Evolutionary conservation across 2,888 invertebrate genomes (phyloP), one percentile per base, ranked within the genome.

Genomic region (Thecocarcelia acutangulata): DNA sequence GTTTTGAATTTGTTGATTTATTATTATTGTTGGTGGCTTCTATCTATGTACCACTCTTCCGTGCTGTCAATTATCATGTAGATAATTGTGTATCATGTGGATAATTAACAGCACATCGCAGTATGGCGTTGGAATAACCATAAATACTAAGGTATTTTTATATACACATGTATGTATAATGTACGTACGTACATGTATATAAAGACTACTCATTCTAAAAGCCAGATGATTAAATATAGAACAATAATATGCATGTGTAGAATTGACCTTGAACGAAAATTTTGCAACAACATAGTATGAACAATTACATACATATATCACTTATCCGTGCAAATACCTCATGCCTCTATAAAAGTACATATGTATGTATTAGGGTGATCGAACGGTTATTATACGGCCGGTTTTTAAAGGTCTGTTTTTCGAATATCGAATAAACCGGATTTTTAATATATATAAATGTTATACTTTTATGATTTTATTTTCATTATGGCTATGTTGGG

Each of bases 1-100:
- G 33, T 33, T 33, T 33, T 33, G 33, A 33, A 33, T 33, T 33
- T 33, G 33, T 33, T 33, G 33, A 33, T 9, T 33, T 33, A 8
- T 33, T 33, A 33, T 33, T 33, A 8, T 8, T 9, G 33, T 50
- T 19, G 44, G 9, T n/a, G 5, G 12, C 17, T 46, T 56, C 24
- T 24, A 1, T 33, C 33, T 33, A 48, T 64, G 17, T 56, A 9
- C 33, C 17, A 15, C 11, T 33, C 33, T 33, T n/a, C n/a, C 9
- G 11, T 63, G 1, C 13, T 75, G 48, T 33, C 28, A 70, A 58
- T 77, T 77, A 56, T 58, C 48, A 64, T 50, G 64, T 48, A 56
- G 48, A 56, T 63, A 70, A 70, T 63, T 70, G 54, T 69, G 63
- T 78, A 58, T 78, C 37, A 72, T 33, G 64, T 58, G 33, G 11